Conservation (phyloP, 2,888 invertebrate species). For the Archaeoteleia sp. region DNA sequence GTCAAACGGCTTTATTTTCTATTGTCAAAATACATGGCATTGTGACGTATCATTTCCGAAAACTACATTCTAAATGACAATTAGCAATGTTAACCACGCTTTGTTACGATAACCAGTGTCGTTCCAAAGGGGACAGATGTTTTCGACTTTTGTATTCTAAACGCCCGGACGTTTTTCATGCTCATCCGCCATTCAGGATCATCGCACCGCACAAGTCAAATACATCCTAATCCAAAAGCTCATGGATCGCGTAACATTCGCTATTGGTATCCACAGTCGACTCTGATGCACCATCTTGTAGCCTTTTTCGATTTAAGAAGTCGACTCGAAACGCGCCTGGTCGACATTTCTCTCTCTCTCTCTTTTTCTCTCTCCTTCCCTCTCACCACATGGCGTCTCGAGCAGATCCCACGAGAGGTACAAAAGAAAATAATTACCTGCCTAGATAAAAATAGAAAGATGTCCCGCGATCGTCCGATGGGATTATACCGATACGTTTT, state of each 20-base stretch:
- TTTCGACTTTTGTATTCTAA: background rate
- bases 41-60: no score
- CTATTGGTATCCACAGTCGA: constrained; percentile 6
- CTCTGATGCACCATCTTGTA: constrained; percentile 55
- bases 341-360: background rate
- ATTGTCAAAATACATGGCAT: no score
- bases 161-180: no score
- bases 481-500: constrained; percentile 24
- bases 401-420: constrained; percentile 59
- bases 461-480: constrained; percentile 8
- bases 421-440: constrained; percentile 71
- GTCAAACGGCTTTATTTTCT: no score
- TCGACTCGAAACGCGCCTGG: constrained; percentile 50
- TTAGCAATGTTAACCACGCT: no score
- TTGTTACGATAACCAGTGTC: no score
- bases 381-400: constrained; percentile 66
- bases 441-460: constrained; percentile 49
- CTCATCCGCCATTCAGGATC: background rate
- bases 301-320: constrained; percentile 59
- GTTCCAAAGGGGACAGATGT: constrained; percentile 23
- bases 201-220: background rate
- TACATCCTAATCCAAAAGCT: constrained; percentile 1
- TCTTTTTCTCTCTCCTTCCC: constrained; percentile 28
- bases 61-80: no score
- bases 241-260: constrained; percentile 1